Base-by-base conservation (phyloP, 2,797 vertebrate species). In the Microctenopoma steveboyesi region DNA sequence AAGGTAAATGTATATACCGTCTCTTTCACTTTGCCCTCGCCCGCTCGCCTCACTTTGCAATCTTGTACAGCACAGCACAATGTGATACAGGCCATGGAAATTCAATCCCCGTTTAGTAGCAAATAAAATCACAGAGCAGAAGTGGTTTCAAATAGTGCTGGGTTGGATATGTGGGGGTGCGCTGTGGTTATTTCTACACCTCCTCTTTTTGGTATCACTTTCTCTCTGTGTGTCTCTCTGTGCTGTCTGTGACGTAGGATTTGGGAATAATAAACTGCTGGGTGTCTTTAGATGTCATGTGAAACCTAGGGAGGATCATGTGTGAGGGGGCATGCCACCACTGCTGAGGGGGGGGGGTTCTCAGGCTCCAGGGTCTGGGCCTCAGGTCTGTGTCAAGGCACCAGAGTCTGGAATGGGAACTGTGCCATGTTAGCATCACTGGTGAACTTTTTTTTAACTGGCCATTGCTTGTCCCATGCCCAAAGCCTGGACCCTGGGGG, bases 21-120 rank as follows among this genome's bases (percentile, higher is more conserved):
- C 89, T 88, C 85, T 88, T 87, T 89, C 90, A 84, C 87, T 89
- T 83, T 88, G 74, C 84, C 74, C 81, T 73, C 62, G 64, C 76
- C 56, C 11, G 57, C 81, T 78, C 61, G 79, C 83, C 81, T 88
- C 88, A 70, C 91, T 91, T 92, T 89, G 87, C 92, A 93, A 93
- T 94, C 90, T 92, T 91, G 91, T 91, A 93, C 88, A 92, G 85
- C 93, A 59, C 92, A 93, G 93, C 93, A 94, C 92, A 94, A 92
- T 93, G 92, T 93, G 91, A 94, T 93, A 91, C 86, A 84, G 87
- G 86, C 91, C 88, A 83, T 87, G 90, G 93, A 93, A 93, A 95
- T 93, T 92, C 93, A 92, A 94, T 94, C 93, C 89, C 88, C 89
- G 88, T 91, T 92, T 92, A 91, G 90, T 83, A 79, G 90, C 88